These are phyloP conservation scores for Xenopus borealis DNA, from an alignment of 2,113 vertebrate species.

Conservation along the genomic window DNA sequence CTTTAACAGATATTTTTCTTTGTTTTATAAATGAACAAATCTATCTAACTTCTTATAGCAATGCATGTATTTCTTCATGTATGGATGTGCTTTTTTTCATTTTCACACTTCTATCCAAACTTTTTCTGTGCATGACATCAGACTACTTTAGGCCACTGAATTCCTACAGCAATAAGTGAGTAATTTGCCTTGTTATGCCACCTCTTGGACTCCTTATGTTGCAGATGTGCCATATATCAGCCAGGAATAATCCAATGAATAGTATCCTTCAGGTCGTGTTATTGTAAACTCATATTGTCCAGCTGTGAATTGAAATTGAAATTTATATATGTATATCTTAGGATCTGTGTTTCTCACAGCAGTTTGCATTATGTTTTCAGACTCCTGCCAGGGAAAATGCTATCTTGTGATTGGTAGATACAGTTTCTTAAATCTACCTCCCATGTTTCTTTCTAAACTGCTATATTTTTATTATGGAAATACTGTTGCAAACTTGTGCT, in stretches of 20 bases:
- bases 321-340: constrained; percentile 29
- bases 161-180: constrained; percentile 11
- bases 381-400: neutral
- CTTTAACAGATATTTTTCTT: no score
- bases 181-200: constrained; percentile 2
- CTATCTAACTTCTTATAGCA: no score
- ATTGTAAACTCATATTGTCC: constrained; percentile 5
- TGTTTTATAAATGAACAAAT: no score
- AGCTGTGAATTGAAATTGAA: constrained; percentile 37
- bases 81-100: no score
- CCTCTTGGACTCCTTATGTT: constrained; percentile 7
- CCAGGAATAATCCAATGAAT: constrained; percentile 7
- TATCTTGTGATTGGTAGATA: neutral
- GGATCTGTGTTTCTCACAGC: neutral
- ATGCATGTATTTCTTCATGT: no score
- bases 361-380: neutral
- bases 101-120: no score
- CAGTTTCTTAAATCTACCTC: neutral
- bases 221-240: neutral
- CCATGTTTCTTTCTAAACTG: neutral
- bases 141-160: no score
- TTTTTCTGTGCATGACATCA: neutral
- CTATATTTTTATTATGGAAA: no score
- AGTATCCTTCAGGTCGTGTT: constrained; percentile 2
- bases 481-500: neutral